phyloP scores from a whole-genome alignment of 2,888 invertebrate species.

The Nemoura dubitans region DNA sequence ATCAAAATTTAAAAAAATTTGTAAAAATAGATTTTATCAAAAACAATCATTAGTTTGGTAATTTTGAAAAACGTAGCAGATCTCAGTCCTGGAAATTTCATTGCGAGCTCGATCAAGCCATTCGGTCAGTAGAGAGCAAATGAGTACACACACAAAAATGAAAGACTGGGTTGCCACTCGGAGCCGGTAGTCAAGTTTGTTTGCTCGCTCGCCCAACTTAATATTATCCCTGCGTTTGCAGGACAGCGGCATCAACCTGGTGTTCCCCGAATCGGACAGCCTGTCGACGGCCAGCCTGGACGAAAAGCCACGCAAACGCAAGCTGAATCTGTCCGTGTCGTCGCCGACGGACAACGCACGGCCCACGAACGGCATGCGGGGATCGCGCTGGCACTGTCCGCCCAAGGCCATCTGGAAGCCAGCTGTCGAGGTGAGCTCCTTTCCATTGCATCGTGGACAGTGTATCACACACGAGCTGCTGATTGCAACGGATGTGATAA shows the following conservation, averaged over 20 bases:
- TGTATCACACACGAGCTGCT: too few relatives aligned
- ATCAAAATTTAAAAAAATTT: too few relatives aligned
- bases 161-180: too few relatives aligned
- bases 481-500: too few relatives aligned
- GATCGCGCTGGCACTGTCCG: constrained; percentile 73
- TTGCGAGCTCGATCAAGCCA: too few relatives aligned
- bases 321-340: constrained; percentile 41
- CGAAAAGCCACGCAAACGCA: constrained; percentile 40
- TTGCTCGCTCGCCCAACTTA: constrained; percentile 57
- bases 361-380: constrained; percentile 56
- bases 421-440: constrained; percentile 70
- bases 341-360: constrained; percentile 47
- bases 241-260: constrained; percentile 80
- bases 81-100: too few relatives aligned
- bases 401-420: constrained; percentile 85
- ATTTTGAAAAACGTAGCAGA: too few relatives aligned
- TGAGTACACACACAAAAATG: too few relatives aligned
- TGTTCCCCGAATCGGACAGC: constrained; percentile 73
- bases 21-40: too few relatives aligned
- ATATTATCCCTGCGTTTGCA: too few relatives aligned
- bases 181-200: background rate
- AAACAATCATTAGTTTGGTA: too few relatives aligned
- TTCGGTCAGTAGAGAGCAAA: too few relatives aligned
- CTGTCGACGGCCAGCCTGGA: constrained; percentile 3
- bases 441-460: background rate